These are phyloP conservation scores for Drosophila buzzatii DNA, from an alignment of 2,888 invertebrate species.

Conservation along the genomic window DNA sequence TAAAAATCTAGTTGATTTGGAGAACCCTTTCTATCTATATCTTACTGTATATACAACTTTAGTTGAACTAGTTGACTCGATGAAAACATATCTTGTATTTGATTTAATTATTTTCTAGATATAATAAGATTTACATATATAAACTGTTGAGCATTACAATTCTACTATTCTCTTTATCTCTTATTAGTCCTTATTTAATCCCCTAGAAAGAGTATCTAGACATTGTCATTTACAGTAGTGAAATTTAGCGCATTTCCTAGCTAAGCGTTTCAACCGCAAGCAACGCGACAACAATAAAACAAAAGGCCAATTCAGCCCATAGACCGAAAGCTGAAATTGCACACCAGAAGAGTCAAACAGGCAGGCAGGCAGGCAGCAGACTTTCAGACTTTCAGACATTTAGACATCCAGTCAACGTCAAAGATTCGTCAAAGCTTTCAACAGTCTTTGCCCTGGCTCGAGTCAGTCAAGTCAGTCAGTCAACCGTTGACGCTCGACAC, in stretches of 20 bases:
- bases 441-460: slow-evolving; percentile 14
- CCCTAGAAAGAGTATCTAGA: slow-evolving; percentile 21
- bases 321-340: slow-evolving; percentile 63
- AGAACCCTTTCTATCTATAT: not conserved
- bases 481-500: slow-evolving; percentile 62
- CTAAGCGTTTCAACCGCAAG: slow-evolving; percentile 72
- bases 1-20: not conserved
- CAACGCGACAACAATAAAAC: slow-evolving; percentile 37
- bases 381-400: slow-evolving; percentile 14
- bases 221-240: slow-evolving; percentile 6
- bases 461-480: slow-evolving; percentile 36
- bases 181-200: not conserved
- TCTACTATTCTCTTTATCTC: not conserved
- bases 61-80: not conserved
- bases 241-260: slow-evolving; percentile 20
- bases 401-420: slow-evolving; percentile 33
- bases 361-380: slow-evolving; percentile 12
- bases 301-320: slow-evolving; percentile 46
- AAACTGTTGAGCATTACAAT: not conserved
- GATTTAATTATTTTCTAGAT: no score
- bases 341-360: slow-evolving; percentile 49
- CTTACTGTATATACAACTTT: not conserved
- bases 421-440: slow-evolving; percentile 24
- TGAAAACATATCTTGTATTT: no score
- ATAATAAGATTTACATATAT: no score